phyloP scores from a whole-genome alignment of 2,797 vertebrate genomes.

The Chrysocyon brachyurus region DNA sequence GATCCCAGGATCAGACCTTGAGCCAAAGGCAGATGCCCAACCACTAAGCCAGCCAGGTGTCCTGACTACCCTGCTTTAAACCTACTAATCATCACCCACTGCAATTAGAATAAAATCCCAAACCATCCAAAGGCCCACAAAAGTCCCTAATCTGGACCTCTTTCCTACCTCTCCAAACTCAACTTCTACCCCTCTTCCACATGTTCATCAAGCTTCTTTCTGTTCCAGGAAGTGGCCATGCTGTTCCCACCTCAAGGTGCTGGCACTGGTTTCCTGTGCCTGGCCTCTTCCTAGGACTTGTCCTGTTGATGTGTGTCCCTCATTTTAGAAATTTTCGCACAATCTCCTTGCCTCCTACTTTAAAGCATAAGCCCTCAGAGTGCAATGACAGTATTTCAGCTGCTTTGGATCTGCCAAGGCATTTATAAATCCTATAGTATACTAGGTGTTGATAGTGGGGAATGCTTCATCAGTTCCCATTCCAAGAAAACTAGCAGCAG shows the following conservation, averaged over 20 bases:
- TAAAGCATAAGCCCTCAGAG: not conserved
- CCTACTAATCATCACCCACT: not conserved
- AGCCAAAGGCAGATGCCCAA: no score
- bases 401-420: not conserved
- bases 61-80: not conserved
- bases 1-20: no score
- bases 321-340: not conserved
- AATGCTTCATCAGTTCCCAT: not conserved
- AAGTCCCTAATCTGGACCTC: no score
- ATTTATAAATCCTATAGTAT: not conserved
- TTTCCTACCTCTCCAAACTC: not conserved
- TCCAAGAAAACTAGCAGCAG: not conserved
- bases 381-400: not conserved
- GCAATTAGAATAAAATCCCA: constrained; percentile 13
- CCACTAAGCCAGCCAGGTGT: no score
- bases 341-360: not conserved
- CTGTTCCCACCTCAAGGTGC: not conserved
- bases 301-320: not conserved
- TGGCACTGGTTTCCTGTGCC: not conserved
- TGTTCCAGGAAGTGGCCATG: not conserved
- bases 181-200: not conserved
- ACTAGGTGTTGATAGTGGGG: not conserved
- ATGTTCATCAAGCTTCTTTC: not conserved
- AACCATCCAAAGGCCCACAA: not conserved
- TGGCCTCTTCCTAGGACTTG: not conserved